Evolutionary conservation across 2,797 vertebrate genomes (phyloP).

Genomic region (Tenualosa ilisha): DNA sequence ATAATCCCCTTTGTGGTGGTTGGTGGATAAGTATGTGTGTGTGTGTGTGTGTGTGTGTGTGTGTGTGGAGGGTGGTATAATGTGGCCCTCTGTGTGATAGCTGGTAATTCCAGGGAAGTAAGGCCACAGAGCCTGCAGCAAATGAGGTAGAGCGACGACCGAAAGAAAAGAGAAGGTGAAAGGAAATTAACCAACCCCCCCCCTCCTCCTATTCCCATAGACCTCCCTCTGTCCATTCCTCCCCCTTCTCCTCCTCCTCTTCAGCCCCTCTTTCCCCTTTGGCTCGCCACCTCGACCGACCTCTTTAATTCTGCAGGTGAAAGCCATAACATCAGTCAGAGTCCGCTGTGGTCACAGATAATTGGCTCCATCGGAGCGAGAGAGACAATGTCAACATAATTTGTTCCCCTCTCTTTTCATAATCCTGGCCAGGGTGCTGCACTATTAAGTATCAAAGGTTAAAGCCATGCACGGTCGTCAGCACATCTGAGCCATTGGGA

Average conservation of each 20-base stretch:
- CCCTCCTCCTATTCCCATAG: neutral
- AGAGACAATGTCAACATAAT: constrained; percentile 15
- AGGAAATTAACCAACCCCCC: neutral
- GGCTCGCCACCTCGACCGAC: neutral
- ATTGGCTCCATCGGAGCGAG: constrained; percentile 5
- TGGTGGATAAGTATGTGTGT: neutral
- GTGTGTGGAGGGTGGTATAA: neutral
- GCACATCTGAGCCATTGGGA: neutral
- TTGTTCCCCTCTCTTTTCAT: constrained; percentile 22
- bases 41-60: neutral
- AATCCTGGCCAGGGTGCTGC: neutral
- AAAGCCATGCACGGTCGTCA: neutral
- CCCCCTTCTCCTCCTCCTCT: neutral
- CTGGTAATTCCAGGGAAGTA: neutral
- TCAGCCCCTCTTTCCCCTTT: neutral
- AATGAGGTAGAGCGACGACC: neutral
- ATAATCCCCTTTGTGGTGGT: neutral
- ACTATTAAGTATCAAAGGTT: constrained; percentile 18
- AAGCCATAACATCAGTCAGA: constrained; percentile 16
- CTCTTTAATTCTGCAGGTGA: constrained; percentile 16
- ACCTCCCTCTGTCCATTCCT: no score
- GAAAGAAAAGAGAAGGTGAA: constrained; percentile 1
- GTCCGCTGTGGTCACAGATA: constrained; percentile 15
- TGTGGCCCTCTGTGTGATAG: neutral
- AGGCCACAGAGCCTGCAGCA: neutral